phyloP scores from a whole-genome alignment of 1,140 invertebrate genomes.

The Rhagoletis pomonella region DNA sequence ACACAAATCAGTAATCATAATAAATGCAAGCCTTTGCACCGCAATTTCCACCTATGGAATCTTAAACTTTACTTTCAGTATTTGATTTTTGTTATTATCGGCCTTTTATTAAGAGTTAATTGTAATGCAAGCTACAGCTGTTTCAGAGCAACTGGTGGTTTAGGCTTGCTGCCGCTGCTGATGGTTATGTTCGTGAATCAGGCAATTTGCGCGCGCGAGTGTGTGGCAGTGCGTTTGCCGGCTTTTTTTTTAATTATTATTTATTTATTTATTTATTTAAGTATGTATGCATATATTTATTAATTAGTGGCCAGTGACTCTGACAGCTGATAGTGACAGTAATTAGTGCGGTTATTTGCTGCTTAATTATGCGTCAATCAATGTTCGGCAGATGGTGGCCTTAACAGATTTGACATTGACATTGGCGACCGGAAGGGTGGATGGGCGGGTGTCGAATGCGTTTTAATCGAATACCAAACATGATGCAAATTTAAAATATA shows the following conservation, averaged over 20 bases:
- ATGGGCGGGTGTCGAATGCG: too few relatives aligned
- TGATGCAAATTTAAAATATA: too few relatives aligned
- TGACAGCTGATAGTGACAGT: background rate
- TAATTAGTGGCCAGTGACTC: constrained; percentile 9
- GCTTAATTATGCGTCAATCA: constrained; percentile 45
- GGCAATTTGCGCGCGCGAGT: background rate
- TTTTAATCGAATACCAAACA: too few relatives aligned
- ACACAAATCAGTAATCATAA: background rate
- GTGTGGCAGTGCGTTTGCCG: too few relatives aligned
- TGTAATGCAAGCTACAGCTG: constrained; percentile 36
- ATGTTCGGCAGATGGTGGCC: constrained; percentile 1
- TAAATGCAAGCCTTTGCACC: background rate
- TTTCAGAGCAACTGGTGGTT: background rate
- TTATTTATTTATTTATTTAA: background rate
- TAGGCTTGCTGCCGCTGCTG: background rate
- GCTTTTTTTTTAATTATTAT: too few relatives aligned
- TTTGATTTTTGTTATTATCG: background rate
- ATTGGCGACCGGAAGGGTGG: background rate
- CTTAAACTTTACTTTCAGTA: background rate
- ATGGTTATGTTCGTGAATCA: background rate
- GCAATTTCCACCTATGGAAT: background rate
- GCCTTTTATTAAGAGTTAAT: constrained; percentile 7
- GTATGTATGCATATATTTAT: constrained; percentile 15
- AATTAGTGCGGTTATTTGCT: background rate
- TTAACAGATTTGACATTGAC: constrained; percentile 30